These are phyloP conservation scores for Atlantisia rogersi DNA, from an alignment of 2,113 vertebrate species.

Conservation along the genomic window DNA sequence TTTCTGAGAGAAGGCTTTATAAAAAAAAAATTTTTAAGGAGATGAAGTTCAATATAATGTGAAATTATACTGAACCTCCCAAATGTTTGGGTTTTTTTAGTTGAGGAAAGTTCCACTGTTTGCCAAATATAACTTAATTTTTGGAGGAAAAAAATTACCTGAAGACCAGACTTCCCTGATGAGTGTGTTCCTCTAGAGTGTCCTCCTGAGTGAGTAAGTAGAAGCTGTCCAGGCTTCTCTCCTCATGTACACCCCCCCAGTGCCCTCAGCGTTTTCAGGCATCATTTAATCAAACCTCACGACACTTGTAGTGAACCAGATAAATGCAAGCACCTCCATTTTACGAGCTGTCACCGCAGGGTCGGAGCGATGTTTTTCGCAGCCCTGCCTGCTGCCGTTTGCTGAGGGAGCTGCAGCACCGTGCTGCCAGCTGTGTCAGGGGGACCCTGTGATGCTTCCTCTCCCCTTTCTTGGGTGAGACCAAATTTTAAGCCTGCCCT, in stretches of 20 bases:
- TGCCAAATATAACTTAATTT: background rate
- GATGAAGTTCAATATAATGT: background rate
- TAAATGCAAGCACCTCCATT: background rate
- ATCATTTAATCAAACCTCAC: background rate
- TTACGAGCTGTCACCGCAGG: background rate
- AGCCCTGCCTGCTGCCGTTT: rapidly evolving
- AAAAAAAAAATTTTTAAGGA: background rate
- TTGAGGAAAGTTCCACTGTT: background rate
- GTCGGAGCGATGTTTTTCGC: rapidly evolving
- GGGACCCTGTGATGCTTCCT: rapidly evolving
- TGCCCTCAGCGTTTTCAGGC: background rate
- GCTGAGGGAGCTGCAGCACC: background rate
- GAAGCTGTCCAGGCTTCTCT: background rate
- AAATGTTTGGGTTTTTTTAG: background rate
- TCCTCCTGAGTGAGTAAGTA: background rate
- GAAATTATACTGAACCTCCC: no score
- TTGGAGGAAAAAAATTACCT: rapidly evolving
- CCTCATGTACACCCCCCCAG: rapidly evolving
- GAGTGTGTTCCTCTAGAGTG: background rate
- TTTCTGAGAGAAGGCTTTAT: background rate
- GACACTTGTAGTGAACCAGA: background rate
- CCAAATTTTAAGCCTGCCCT: background rate
- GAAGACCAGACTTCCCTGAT: background rate
- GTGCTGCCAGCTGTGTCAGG: rapidly evolving
- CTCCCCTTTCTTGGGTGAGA: rapidly evolving